phyloP scores from a whole-genome alignment of 2,797 vertebrate species.

The Hyperoplus immaculatus region DNA sequence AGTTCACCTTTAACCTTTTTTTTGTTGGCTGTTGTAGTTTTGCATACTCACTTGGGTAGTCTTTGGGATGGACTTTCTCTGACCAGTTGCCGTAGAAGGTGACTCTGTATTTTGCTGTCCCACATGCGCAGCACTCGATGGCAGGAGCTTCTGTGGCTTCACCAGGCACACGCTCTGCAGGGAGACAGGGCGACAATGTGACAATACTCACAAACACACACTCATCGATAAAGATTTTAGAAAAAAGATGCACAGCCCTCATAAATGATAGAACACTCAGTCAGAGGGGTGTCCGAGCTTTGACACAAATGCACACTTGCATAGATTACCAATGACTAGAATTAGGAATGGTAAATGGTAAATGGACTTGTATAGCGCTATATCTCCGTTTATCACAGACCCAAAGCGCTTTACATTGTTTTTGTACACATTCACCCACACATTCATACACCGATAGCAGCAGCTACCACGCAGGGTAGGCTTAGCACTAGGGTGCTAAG shows the following conservation, averaged over 20 bases:
- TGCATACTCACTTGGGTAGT: constrained; percentile 93
- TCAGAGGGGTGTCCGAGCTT: not conserved
- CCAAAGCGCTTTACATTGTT: no score
- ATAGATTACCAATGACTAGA: constrained; percentile 41
- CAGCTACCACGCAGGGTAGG: no score
- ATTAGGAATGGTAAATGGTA: no score
- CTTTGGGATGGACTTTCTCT: constrained; percentile 95
- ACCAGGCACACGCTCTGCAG: constrained; percentile 85
- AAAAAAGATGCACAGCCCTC: not conserved
- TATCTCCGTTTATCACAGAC: no score
- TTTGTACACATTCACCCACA: no score
- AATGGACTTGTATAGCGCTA: no score
- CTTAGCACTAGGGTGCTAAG: no score
- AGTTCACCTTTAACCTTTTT: not conserved
- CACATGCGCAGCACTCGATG: constrained; percentile 95
- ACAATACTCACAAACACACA: constrained; percentile 19
- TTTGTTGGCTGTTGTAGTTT: not conserved
- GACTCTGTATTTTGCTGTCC: constrained; percentile 96
- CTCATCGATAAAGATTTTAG: not conserved
- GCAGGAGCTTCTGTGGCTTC: constrained; percentile 88
- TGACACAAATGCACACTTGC: constrained; percentile 20
- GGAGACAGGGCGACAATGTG: not conserved
- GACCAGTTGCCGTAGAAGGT: constrained; percentile 99
- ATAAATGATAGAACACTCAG: not conserved
- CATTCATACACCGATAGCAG: no score